These are phyloP conservation scores for Maccullochella peelii DNA, from an alignment of 2,113 vertebrate species.

Conservation along the genomic window DNA sequence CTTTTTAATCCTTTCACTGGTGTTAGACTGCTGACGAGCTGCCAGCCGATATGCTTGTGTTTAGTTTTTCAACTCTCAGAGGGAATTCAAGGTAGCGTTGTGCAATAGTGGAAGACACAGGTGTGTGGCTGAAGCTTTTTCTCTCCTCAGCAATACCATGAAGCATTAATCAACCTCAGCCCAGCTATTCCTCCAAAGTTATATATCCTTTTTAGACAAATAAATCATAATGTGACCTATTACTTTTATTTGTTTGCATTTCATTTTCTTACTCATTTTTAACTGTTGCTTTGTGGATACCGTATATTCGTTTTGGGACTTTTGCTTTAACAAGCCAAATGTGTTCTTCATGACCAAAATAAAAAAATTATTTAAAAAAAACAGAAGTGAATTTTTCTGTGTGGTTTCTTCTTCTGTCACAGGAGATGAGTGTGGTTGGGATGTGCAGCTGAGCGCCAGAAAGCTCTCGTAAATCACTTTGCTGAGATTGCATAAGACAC, in stretches of 20 bases:
- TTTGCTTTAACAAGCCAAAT: constrained; percentile 3
- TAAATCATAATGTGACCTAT: not conserved
- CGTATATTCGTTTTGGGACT: not conserved
- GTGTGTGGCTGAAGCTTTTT: not conserved
- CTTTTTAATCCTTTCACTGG: not conserved
- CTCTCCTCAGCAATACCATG: not conserved
- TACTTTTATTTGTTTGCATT: not conserved
- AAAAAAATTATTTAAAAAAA: constrained; percentile 28
- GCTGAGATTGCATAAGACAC: constrained; percentile 51
- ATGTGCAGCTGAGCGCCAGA: constrained; percentile 35
- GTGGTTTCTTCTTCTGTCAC: constrained; percentile 33
- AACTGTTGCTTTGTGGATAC: not conserved
- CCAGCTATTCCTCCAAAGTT: not conserved
- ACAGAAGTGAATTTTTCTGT: constrained; percentile 3
- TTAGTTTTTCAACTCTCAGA: constrained; percentile 1
- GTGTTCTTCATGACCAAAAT: constrained; percentile 27
- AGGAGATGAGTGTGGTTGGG: constrained; percentile 23
- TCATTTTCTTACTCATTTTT: not conserved
- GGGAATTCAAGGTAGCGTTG: constrained; percentile 5
- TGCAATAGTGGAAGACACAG: constrained; percentile 20
- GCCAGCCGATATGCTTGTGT: not conserved
- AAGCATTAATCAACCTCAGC: constrained; percentile 7
- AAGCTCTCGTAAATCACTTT: constrained; percentile 57
- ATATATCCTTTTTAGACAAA: not conserved
- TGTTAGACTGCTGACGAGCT: not conserved